A percentile compares a stretch with the other conserved stretches of the same genome.
These are phyloP conservation scores for Notospermus geniculatus DNA, from an alignment of 1,140 invertebrate genomes.

Conservation along the genomic window DNA sequence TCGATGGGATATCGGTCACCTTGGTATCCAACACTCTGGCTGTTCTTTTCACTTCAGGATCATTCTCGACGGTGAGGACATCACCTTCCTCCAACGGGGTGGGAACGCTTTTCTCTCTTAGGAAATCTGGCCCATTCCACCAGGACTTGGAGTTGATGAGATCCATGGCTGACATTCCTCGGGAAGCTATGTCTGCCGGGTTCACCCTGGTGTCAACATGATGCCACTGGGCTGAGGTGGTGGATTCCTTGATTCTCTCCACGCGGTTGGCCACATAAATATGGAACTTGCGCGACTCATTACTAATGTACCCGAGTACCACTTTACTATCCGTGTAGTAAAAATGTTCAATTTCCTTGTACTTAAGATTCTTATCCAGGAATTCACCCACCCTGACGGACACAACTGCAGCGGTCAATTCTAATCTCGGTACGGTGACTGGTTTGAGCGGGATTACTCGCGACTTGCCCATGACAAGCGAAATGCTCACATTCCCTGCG, in stretches of 20 bases:
- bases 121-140: not conserved
- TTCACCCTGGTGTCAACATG: not conserved
- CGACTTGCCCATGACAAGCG: not conserved
- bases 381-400: not conserved
- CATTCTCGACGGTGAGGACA: not conserved
- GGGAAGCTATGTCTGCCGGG: not conserved
- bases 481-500: too few relatives aligned
- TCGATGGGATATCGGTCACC: not conserved
- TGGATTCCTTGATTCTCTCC: not conserved
- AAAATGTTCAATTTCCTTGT: not conserved
- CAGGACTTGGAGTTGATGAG: not conserved
- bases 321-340: too few relatives aligned
- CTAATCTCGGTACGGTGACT: not conserved
- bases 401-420: not conserved
- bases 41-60: not conserved
- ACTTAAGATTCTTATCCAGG: not conserved
- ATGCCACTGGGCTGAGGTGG: conserved; percentile 1
- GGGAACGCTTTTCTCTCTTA: not conserved
- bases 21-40: not conserved
- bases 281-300: not conserved
- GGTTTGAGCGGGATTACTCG: not conserved
- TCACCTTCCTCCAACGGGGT: not conserved
- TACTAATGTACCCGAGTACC: not conserved
- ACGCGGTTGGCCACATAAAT: conserved; percentile 4
- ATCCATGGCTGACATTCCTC: not conserved